phyloP scores from a whole-genome alignment of 2,888 invertebrate genomes.

The Desoria tigrina region DNA sequence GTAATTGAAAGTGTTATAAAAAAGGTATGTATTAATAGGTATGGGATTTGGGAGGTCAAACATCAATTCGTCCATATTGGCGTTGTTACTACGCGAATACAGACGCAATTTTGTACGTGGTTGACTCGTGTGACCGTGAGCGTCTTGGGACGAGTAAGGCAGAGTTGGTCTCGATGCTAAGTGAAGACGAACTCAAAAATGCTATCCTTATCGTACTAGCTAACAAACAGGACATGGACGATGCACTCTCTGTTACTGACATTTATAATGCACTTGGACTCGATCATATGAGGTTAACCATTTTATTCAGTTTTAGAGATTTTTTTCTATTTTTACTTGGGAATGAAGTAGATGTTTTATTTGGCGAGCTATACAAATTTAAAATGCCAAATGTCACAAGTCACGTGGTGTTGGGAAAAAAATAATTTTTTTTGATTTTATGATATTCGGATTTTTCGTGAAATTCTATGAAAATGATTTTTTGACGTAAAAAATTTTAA shows the following conservation, averaged over 20 bases:
- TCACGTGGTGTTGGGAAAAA: too few relatives aligned
- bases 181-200: constrained; percentile 96
- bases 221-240: constrained; percentile 99
- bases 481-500: too few relatives aligned
- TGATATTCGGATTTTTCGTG: too few relatives aligned
- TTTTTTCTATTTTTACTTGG: constrained; percentile 6
- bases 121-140: constrained; percentile 98
- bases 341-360: too few relatives aligned
- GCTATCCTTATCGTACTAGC: constrained; percentile 95
- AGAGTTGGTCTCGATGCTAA: constrained; percentile 67
- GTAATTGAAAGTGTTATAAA: neutral
- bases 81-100: constrained; percentile 99
- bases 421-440: too few relatives aligned
- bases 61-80: constrained; percentile 86
- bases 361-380: too few relatives aligned
- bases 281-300: constrained; percentile 59
- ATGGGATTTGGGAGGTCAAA: constrained; percentile 42
- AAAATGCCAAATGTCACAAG: too few relatives aligned
- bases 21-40: constrained; percentile 17
- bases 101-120: constrained; percentile 99
- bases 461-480: too few relatives aligned
- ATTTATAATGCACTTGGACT: constrained; percentile 91
- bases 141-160: constrained; percentile 99
- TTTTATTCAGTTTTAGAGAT: constrained; percentile 7
- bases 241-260: constrained; percentile 94